These are phyloP conservation scores for Pristionchus mayeri DNA, from an alignment of 2,888 invertebrate genomes.

Conservation along the genomic window DNA sequence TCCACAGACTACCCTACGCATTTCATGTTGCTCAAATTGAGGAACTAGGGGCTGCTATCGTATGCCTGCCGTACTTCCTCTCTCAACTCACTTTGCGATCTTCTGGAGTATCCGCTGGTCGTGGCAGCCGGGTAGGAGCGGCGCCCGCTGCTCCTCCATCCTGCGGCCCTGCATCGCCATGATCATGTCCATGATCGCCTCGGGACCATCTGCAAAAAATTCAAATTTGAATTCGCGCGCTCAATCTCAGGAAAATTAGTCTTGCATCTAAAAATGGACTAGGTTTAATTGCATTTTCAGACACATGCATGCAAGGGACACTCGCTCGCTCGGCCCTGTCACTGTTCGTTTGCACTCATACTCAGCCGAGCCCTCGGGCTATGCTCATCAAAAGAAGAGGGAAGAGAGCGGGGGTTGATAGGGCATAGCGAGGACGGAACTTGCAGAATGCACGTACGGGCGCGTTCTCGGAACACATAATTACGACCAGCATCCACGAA, in stretches of 20 bases:
- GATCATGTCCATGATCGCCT: slow-evolving; percentile 79
- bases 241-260: background rate
- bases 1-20: no score
- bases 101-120: slow-evolving; percentile 49
- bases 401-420: background rate
- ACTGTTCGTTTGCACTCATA: background rate
- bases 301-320: background rate
- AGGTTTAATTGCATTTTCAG: background rate
- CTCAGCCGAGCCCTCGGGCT: background rate
- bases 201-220: slow-evolving; percentile 63
- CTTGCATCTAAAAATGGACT: background rate
- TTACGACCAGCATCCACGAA: no score
- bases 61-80: background rate
- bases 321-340: background rate
- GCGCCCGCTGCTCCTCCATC: slow-evolving; percentile 81
- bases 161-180: slow-evolving; percentile 91
- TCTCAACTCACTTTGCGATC: slow-evolving; percentile 1
- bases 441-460: background rate
- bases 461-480: no score
- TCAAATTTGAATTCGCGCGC: slow-evolving; percentile 19
- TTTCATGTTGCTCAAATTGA: no score
- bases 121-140: slow-evolving; percentile 60
- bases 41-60: no score
- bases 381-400: background rate
- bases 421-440: background rate